Base-by-base conservation (phyloP, 1,140 invertebrate species). In the Camponotus floridanus region DNA sequence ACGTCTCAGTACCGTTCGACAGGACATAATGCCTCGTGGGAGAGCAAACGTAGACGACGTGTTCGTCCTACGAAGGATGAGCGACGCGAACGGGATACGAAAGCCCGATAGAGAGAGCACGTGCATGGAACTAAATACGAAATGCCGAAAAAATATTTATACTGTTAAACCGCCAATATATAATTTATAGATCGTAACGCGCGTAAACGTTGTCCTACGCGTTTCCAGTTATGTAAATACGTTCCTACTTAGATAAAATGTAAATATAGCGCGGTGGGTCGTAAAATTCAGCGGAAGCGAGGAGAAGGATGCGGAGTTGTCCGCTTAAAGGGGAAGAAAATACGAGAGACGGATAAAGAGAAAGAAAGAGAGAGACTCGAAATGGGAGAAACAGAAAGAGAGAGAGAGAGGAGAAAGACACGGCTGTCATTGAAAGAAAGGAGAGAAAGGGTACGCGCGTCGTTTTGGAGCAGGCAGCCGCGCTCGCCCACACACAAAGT, bases 401-500 rank as follows among this genome's bases (percentile, higher is more conserved):
- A 45, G 48, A 68, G 21, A 59, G 76, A 71, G 57, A 51, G 57
- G 64, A 80, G 61, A 59, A 86, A 71, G 67, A 45, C 64, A 79
- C 65, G 26, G 42, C 55, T 85, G 88, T 89, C 76, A 57, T n/a
- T 71, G 79, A 73, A 73, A 70, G 67, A 61, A 81, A 71, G 39
- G 68, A 42, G 42, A 73, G 79, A 73, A 81, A 81, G 79, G 79
- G 55, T 81, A 57, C 62, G 61, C 26, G 48, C 26, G 85, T 80
- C 87, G 79, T 90, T 86, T 86, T 42, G 33, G 83, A 21, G 13
- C 79, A 59, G 79, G 67, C 79, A 83, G 39, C 79, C 68, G 45
- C 51, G 48, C 51, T 76, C 91, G 90, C 88, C 91, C 89, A 91
- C 91, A 90, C 91, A 86, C 81, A 89, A 91, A 85, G 87, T 74